Conservation (phyloP, 2,888 invertebrate species). For the Lasioglossum calceatum region DNA sequence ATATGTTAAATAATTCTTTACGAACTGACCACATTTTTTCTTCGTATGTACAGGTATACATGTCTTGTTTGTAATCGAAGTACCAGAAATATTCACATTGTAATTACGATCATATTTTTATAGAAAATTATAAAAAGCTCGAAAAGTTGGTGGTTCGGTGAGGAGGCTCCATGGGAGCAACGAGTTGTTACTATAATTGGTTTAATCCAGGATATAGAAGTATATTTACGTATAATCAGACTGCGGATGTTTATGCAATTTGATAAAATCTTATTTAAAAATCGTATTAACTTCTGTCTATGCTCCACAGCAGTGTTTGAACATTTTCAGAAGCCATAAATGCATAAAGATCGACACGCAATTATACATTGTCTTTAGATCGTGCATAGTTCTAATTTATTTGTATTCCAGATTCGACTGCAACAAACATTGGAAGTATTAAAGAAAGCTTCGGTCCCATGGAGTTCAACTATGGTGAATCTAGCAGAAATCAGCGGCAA, state of each 20-base stretch:
- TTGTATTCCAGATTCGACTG: conserved; percentile 75
- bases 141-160: conserved; percentile 80
- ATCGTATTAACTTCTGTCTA: too few species aligned
- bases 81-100: neutral
- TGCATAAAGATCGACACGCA: too few species aligned
- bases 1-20: conserved; percentile 83
- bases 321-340: too few species aligned
- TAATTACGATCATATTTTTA: conserved; percentile 22
- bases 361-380: neutral
- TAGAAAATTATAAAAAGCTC: conserved; percentile 76
- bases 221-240: conserved; percentile 46
- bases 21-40: conserved; percentile 83
- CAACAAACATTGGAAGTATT: conserved; percentile 79
- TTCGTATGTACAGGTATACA: conserved; percentile 82
- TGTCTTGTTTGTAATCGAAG: neutral
- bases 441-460: conserved; percentile 82
- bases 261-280: too few species aligned
- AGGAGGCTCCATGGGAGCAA: conserved; percentile 82
- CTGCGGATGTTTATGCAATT: too few species aligned
- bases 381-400: conserved; percentile 15
- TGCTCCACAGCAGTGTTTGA: too few species aligned
- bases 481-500: conserved; percentile 77
- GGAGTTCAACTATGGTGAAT: conserved; percentile 79
- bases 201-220: conserved; percentile 79
- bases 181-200: conserved; percentile 74